Base-by-base conservation (phyloP, 2,797 vertebrate species). In the Atherinosoma microstoma region DNA sequence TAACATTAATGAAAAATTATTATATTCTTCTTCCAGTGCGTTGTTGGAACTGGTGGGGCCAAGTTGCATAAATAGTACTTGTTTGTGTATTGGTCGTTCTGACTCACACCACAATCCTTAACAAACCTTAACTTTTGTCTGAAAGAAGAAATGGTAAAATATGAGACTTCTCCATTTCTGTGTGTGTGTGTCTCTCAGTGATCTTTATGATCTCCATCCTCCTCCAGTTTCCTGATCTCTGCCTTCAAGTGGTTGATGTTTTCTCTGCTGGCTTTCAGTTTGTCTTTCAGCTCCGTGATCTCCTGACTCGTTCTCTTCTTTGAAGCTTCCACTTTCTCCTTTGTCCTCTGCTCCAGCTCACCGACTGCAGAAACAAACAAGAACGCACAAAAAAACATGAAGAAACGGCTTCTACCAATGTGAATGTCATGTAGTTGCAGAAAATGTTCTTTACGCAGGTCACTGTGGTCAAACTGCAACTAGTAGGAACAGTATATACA, bases 241-340 rank as follows among this genome's bases (percentile, higher is more conserved):
- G 88, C 95, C 93, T 98, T 99, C 81, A 99, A 95, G 83, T 96
- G 95, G 93, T 99, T 98, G 91, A 99, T 99, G 82, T 96, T 98
- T 91, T 99, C 98, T 86, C 98, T 96, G 89, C 97, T 99, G 89
- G 97, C 97, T 94, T 99, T 99, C 70, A 99, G 93, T 83, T 97
- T 96, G 88, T 99, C 98, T 91, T 99, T 99, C 79, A 99, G 95
- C 82, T 99, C 97, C 7, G 96, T 94, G 67, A 99, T 99, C 94
- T 99, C 98, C 92, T 97, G 96, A 84, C 97, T 98, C 32, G 97
- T 99, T 92, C 97, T 97, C 92, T 97, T 99, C 94, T 98, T 99
- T 8, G 97, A 97, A 11, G 93, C 87, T 85, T 99, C 98, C 67
- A 99, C 87, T 87, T 99, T 99, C 88, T 99, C 98, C 80, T 96